Percentiles rank a stretch among this genome's conserved stretches.
Evolutionary conservation across 2,888 invertebrate genomes (phyloP).

Genomic region (Leptopilina syphax): DNA sequence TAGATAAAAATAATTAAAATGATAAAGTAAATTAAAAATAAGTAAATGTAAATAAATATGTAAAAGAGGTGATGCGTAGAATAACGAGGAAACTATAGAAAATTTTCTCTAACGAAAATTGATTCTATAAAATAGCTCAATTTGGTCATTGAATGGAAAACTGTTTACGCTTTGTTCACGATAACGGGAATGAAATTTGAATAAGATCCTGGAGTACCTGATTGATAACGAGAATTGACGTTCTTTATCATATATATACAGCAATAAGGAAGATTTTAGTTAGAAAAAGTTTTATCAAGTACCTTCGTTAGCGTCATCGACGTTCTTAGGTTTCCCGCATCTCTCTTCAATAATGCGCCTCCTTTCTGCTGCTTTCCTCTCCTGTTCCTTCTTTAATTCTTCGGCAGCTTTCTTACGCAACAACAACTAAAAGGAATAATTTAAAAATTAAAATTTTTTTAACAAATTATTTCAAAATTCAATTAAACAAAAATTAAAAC

Average conservation of each 20-base stretch:
- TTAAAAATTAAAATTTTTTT: no score
- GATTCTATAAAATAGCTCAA: not conserved
- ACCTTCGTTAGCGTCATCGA: constrained; percentile 97
- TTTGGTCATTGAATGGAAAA: constrained; percentile 2
- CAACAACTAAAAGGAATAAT: constrained; percentile 85
- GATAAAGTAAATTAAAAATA: not conserved
- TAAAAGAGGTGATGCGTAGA: no score
- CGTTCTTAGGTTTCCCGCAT: constrained; percentile 93
- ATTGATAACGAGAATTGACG: constrained; percentile 30
- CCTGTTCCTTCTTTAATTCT: constrained; percentile 99
- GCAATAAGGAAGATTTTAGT: constrained; percentile 18
- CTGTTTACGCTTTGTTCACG: not conserved
- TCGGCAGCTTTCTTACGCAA: constrained; percentile 99
- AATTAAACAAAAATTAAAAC: not conserved
- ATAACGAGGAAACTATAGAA: no score
- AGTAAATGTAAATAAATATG: not conserved
- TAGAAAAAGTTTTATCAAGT: constrained; percentile 65
- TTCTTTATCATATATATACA: not conserved
- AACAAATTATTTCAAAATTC: not conserved
- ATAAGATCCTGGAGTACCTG: constrained; percentile 2
- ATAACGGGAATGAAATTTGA: constrained; percentile 31
- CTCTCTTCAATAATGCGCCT: constrained; percentile 98
- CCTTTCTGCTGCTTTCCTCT: constrained; percentile 98
- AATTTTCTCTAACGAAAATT: no score
- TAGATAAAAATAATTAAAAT: no score